Evolutionary conservation across 2,113 vertebrate genomes (phyloP).

Genomic region (Polyodon spathula): DNA sequence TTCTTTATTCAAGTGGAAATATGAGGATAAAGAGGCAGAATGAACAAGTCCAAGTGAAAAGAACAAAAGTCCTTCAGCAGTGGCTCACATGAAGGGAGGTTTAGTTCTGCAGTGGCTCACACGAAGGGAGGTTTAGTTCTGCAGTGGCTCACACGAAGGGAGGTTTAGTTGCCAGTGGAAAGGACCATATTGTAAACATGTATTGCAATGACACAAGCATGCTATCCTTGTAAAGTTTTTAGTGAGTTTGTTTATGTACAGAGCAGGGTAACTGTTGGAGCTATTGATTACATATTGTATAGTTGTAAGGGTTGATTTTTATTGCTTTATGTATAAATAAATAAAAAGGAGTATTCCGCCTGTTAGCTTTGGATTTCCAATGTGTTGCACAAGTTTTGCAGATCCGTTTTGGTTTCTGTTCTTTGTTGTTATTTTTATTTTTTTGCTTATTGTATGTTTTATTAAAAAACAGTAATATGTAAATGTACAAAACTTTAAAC

Average conservation of each 20-base stretch:
- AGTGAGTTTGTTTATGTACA: slow-evolving; percentile 65
- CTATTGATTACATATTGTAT: slow-evolving; percentile 67
- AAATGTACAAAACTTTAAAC: slow-evolving; percentile 82
- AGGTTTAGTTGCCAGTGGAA: slow-evolving; percentile 17
- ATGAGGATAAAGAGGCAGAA: too few species aligned
- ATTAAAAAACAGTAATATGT: slow-evolving; percentile 77
- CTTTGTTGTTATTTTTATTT: slow-evolving; percentile 32
- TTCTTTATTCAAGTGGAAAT: too few species aligned
- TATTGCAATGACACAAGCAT: slow-evolving; percentile 57
- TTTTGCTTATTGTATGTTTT: slow-evolving; percentile 82
- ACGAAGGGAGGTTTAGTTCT: slow-evolving; percentile 20
- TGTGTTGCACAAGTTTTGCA: slow-evolving; percentile 73
- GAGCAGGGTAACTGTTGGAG: slow-evolving; percentile 64
- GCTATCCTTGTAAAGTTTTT: slow-evolving; percentile 64
- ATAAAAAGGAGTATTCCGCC: slow-evolving; percentile 69
- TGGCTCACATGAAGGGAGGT: too few species aligned
- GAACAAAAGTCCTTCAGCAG: too few species aligned
- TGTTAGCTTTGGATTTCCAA: slow-evolving; percentile 74
- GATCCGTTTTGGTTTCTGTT: too few species aligned
- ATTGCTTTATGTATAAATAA: slow-evolving; percentile 68
- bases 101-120: too few species aligned
- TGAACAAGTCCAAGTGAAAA: too few species aligned
- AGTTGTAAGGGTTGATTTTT: slow-evolving; percentile 57
- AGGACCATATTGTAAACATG: slow-evolving; percentile 25
- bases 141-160: slow-evolving; percentile 14